phyloP scores from a whole-genome alignment of 2,113 vertebrate species.

The Nycticebus coucang region DNA sequence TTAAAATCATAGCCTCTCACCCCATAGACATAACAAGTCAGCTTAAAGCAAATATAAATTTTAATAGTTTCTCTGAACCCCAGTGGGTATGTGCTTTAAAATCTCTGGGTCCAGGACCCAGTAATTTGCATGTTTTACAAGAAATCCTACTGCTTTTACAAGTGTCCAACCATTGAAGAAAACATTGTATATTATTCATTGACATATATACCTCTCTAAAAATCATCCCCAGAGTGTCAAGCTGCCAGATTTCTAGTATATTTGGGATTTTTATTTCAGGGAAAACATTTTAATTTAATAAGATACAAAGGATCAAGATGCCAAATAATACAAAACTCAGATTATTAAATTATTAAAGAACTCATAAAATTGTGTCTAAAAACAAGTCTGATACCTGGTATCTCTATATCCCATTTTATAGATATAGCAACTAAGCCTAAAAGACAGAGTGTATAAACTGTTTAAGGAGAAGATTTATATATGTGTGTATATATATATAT shows the following conservation, averaged over 20 bases:
- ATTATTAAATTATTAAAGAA: conserved; percentile 26
- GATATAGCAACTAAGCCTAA: not conserved
- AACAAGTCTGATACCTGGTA: not conserved
- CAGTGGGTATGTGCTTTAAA: not conserved
- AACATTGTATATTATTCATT: not conserved
- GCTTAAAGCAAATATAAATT: not conserved
- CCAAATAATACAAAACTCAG: not conserved
- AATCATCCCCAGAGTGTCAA: not conserved
- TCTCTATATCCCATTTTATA: not conserved
- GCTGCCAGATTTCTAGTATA: not conserved
- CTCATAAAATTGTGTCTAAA: not conserved
- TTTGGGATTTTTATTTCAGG: not conserved
- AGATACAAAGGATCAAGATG: not conserved
- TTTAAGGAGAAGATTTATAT: not conserved
- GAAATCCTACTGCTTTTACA: not conserved
- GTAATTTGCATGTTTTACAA: not conserved
- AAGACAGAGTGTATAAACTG: not conserved
- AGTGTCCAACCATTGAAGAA: not conserved
- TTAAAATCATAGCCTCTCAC: not conserved
- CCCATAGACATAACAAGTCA: not conserved
- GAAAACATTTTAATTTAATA: conserved; percentile 27
- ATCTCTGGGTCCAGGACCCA: not conserved
- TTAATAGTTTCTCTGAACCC: not conserved
- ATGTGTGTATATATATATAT: no score
- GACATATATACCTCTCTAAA: not conserved